These are phyloP conservation scores for Onchidella celtica DNA, from an alignment of 2,888 invertebrate species.

Conservation along the genomic window DNA sequence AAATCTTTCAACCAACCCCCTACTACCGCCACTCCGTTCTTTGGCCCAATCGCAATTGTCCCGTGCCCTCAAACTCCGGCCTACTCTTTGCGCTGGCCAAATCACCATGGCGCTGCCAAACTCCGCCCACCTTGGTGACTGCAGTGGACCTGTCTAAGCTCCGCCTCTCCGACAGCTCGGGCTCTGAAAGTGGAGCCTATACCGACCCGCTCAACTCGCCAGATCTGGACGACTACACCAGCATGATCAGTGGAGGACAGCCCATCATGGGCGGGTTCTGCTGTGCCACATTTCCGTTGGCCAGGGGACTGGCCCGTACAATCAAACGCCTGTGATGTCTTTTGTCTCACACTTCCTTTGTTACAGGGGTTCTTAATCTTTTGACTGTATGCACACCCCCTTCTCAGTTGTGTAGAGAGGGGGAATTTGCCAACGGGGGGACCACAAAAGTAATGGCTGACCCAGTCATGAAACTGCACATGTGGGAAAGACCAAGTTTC, in stretches of 20 bases:
- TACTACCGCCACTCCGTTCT: neutral
- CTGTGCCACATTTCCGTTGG: slow-evolving; percentile 75
- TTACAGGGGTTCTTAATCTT: no score
- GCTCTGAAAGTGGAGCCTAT: slow-evolving; percentile 62
- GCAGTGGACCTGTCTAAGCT: slow-evolving; percentile 78
- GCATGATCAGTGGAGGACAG: slow-evolving; percentile 59
- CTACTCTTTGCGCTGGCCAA: neutral
- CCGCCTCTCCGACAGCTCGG: slow-evolving; percentile 68
- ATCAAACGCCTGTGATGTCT: slow-evolving; percentile 71
- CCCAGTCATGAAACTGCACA: no score
- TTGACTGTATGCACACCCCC: neutral
- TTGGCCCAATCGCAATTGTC: neutral
- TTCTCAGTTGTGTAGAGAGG: no score
- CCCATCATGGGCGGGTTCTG: slow-evolving; percentile 75
- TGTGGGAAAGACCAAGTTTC: no score
- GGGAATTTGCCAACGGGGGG: no score
- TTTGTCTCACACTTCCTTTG: no score
- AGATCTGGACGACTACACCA: slow-evolving; percentile 74
- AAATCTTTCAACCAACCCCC: no score
- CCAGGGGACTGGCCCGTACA: slow-evolving; percentile 72
- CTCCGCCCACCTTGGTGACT: neutral
- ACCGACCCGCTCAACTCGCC: slow-evolving; percentile 71
- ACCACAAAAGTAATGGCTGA: no score
- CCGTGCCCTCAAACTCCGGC: neutral
- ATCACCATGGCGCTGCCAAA: neutral